These are phyloP conservation scores for Tenualosa thibaudeaui DNA, from an alignment of 2,797 vertebrate species.

Conservation along the genomic window DNA sequence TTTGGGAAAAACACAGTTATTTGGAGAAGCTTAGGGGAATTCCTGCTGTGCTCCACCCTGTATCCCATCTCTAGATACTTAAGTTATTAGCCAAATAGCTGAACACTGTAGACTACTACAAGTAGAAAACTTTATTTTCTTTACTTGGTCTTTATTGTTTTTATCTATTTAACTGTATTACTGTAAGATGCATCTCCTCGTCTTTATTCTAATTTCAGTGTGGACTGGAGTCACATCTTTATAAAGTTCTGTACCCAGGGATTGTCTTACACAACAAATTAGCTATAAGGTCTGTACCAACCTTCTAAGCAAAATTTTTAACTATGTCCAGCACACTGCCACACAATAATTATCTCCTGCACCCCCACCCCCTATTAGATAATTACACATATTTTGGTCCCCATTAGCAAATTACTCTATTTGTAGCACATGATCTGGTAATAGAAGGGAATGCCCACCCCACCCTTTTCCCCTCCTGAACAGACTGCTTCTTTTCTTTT, in stretches of 20 bases:
- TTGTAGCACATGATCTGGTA: slow-evolving; percentile 67
- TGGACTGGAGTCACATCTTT: neutral
- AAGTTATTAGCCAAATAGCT: slow-evolving; percentile 2
- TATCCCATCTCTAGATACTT: neutral
- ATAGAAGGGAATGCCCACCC: slow-evolving; percentile 66
- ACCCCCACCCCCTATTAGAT: slow-evolving; percentile 28
- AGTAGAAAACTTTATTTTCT: neutral
- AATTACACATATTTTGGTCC: slow-evolving; percentile 40
- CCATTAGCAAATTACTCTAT: slow-evolving; percentile 58
- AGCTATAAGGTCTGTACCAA: neutral
- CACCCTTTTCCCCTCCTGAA: slow-evolving; percentile 73
- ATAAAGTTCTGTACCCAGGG: neutral
- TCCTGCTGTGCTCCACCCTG: neutral
- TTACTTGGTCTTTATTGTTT: neutral
- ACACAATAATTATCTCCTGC: slow-evolving; percentile 13
- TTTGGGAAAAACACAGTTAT: neutral
- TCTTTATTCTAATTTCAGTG: neutral
- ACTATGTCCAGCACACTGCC: slow-evolving; percentile 18
- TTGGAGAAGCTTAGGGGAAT: slow-evolving; percentile 14
- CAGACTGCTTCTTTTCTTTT: slow-evolving; percentile 69
- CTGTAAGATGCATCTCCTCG: neutral
- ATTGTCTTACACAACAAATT: neutral
- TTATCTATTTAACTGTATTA: neutral
- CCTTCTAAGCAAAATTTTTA: neutral
- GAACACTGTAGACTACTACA: neutral